Percentiles rank a stretch among this genome's conserved stretches.
phyloP scores from a whole-genome alignment of 1,140 invertebrate genomes.

The Bursaphelenchus mucronatus region DNA sequence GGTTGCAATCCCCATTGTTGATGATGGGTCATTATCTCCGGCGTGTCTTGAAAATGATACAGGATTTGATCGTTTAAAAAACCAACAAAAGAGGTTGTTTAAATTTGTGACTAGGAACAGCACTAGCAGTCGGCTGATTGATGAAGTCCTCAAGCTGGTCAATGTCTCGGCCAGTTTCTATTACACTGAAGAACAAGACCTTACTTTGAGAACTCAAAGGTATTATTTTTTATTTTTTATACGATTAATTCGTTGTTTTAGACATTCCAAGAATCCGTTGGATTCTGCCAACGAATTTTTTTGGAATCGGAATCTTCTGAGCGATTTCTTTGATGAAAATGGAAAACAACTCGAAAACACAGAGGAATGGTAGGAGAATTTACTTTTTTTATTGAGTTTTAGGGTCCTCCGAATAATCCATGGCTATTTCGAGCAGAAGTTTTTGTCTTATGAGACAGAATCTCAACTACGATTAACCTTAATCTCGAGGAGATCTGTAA shows the following conservation, averaged over 20 bases:
- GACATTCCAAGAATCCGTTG: background rate
- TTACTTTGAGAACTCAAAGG: slow-evolving; percentile 48
- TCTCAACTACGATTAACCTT: slow-evolving; percentile 41
- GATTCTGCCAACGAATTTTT: slow-evolving; percentile 36
- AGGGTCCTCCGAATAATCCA: slow-evolving; percentile 51
- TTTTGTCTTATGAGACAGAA: slow-evolving; percentile 37
- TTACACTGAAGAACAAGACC: slow-evolving; percentile 36
- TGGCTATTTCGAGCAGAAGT: slow-evolving; percentile 43
- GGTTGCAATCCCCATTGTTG: slow-evolving; percentile 39
- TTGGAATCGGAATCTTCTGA: slow-evolving; percentile 41
- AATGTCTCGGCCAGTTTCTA: slow-evolving; percentile 57
- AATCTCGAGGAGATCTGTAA: slow-evolving; percentile 52
- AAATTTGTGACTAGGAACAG: slow-evolving; percentile 38
- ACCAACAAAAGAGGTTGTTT: slow-evolving; percentile 40
- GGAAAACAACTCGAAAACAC: slow-evolving; percentile 9
- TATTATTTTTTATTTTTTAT: slow-evolving; percentile 15
- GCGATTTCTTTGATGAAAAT: slow-evolving; percentile 33
- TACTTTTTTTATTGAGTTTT: slow-evolving; percentile 21
- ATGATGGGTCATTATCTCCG: slow-evolving; percentile 28
- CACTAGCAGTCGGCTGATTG: slow-evolving; percentile 31
- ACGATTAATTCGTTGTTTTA: slow-evolving; percentile 31
- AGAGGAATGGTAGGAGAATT: slow-evolving; percentile 27
- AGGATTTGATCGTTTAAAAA: slow-evolving; percentile 45
- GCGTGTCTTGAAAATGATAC: slow-evolving; percentile 30
- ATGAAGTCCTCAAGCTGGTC: slow-evolving; percentile 50